Evolutionary conservation across 2,113 vertebrate genomes (phyloP), one percentile per base, ranked within the genome.

Genomic region (Gobiocypris rarus): DNA sequence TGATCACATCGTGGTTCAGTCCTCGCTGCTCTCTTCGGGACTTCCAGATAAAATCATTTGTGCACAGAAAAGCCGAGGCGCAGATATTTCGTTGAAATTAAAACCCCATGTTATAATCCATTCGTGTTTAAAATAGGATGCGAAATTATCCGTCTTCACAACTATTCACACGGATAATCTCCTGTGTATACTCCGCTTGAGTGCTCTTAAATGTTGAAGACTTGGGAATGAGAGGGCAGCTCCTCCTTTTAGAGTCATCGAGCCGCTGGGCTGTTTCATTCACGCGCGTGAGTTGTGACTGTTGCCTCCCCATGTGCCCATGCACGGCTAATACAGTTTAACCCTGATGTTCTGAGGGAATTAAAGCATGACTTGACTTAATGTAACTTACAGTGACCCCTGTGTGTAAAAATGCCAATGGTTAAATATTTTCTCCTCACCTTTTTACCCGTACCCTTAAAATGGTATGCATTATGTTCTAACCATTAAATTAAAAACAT

Each of bases 241-340:
- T 78, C 75, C 56, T 61, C 76, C 76, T 61, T 19, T 54, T 11
- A 19, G 13, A 61, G 56, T 41, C 75, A 59, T 15, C 34, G 52
- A 56, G 75, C 75, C 31, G 34, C 52, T 77, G 52, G 75, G 75
- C 50, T 41, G 31, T 43, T 50, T 43, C 76, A 78, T 61, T 78
- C 22, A 78, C 76, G 17, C 15, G 7, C n/a, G 38, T 61, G 54
- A 45, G 31, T 28, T 63, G 56, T 9, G 56, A 61, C 56, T 45
- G 34, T 43, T 78, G 76, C 76, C 76, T 78, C 76, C 56, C 76
- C 76, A 5, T 63, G 76, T 78, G 76, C n/a, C 56, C 56, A 28
- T 11, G 58, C 38, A 1, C 2, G 7, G 76, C 4, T 61, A 61
- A 43, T 45, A 17, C 76, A 61, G 26, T 6, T 56, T 54, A 34